These are phyloP conservation scores for Pseudeuparius sepicola DNA, from an alignment of 2,888 invertebrate species.

Conservation along the genomic window DNA sequence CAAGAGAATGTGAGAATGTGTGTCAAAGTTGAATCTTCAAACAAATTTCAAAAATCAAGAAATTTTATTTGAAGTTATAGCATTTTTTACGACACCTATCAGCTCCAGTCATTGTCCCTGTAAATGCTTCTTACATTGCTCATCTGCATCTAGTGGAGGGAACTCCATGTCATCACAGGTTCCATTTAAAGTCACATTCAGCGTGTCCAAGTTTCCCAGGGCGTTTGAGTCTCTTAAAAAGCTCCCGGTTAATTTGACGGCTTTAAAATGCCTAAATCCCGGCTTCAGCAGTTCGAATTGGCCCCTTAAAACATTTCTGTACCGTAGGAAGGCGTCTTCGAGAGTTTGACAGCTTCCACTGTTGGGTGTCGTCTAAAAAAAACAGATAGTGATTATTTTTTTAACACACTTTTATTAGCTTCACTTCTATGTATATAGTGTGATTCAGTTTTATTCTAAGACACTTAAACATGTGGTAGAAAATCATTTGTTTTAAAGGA, in stretches of 20 bases:
- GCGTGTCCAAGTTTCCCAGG: constrained; percentile 39
- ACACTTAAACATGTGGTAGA: too few relatives aligned
- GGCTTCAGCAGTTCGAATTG: constrained; percentile 9
- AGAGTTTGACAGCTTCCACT: constrained; percentile 19
- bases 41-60: too few relatives aligned
- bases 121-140: constrained; percentile 69
- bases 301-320: constrained; percentile 24
- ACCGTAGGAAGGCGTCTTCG: constrained; percentile 25
- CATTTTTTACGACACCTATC: too few relatives aligned
- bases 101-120: too few relatives aligned
- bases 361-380: constrained; percentile 16
- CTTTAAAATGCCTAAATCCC: constrained; percentile 11
- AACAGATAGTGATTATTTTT: constrained; percentile 4
- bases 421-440: too few relatives aligned
- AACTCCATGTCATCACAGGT: constrained; percentile 49
- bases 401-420: too few relatives aligned
- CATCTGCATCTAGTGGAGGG: constrained; percentile 63
- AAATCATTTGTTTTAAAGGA: too few relatives aligned
- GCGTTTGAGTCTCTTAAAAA: constrained; percentile 18
- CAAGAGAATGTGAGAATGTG: too few relatives aligned
- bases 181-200: constrained; percentile 47
- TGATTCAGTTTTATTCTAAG: too few relatives aligned
- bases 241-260: constrained; percentile 15
- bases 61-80: too few relatives aligned
- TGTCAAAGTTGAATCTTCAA: too few relatives aligned